Percentiles rank a stretch among this genome's conserved stretches.
Conservation (phyloP, 2,797 vertebrate species). For the Miichthys miiuy region DNA sequence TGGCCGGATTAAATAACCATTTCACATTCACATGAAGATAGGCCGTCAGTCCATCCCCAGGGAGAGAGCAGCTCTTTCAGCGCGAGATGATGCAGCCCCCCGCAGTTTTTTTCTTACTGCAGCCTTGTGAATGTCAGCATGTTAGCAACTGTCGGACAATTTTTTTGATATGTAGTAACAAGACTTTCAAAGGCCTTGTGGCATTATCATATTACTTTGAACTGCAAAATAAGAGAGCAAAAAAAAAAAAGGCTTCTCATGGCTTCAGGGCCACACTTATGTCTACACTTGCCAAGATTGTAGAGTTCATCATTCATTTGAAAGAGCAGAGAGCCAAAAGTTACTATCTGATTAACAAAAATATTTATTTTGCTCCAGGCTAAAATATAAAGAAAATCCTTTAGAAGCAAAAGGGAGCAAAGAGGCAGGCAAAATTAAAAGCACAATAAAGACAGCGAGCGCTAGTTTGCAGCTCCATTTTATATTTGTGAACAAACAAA, state of each 20-base stretch:
- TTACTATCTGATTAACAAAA: slow-evolving; percentile 67
- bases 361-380: slow-evolving; percentile 60
- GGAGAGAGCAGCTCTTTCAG: slow-evolving; percentile 59
- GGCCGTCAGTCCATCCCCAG: slow-evolving; percentile 49
- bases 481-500: slow-evolving; percentile 20
- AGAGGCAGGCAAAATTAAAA: slow-evolving; percentile 24
- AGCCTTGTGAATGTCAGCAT: slow-evolving; percentile 73
- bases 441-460: slow-evolving; percentile 9
- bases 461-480: slow-evolving; percentile 3
- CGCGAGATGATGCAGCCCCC: slow-evolving; percentile 69
- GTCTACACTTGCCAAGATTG: slow-evolving; percentile 48
- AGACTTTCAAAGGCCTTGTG: slow-evolving; percentile 66
- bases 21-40: slow-evolving; percentile 49
- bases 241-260: slow-evolving; percentile 10
- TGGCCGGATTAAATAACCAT: slow-evolving; percentile 54
- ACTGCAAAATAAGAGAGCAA: slow-evolving; percentile 49
- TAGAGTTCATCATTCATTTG: slow-evolving; percentile 54
- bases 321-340: slow-evolving; percentile 51
- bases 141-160: slow-evolving; percentile 68
- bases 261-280: slow-evolving; percentile 44
- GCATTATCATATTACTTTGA: slow-evolving; percentile 71
- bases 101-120: slow-evolving; percentile 65
- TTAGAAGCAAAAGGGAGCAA: slow-evolving; percentile 20
- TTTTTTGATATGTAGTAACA: slow-evolving; percentile 66
- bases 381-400: slow-evolving; percentile 31